Evolutionary conservation across 2,797 vertebrate genomes (phyloP).

Genomic region (Tauraco hartlaubi): DNA sequence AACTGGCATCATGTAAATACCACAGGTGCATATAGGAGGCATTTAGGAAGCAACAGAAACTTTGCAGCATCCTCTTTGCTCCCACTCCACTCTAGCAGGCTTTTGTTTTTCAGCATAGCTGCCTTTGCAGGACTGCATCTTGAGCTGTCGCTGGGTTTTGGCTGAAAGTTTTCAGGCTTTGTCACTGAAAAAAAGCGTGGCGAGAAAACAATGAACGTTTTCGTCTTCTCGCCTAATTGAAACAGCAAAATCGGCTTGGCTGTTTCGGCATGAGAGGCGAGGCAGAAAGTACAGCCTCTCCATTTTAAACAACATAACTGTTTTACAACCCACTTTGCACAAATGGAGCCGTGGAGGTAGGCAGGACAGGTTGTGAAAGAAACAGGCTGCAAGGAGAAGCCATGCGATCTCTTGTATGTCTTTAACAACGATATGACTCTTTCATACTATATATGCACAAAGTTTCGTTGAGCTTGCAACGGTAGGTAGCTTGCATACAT

Average conservation of each 20-base stretch:
- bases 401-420: background rate
- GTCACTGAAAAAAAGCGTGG: background rate
- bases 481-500: too few relatives aligned
- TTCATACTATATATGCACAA: background rate
- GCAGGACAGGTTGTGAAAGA: background rate
- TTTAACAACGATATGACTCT: background rate
- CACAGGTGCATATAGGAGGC: constrained; percentile 36
- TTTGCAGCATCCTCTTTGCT: background rate
- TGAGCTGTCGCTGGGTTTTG: background rate
- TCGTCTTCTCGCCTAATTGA: background rate
- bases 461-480: background rate
- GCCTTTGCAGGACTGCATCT: background rate
- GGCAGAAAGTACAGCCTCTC: background rate
- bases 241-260: background rate
- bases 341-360: background rate
- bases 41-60: constrained; percentile 8
- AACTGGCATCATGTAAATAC: constrained; percentile 53
- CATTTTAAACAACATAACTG: background rate
- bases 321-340: background rate
- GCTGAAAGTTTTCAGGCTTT: background rate
- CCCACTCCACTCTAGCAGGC: background rate
- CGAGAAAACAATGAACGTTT: background rate
- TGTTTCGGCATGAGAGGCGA: background rate
- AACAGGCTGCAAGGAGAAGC: background rate
- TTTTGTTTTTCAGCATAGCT: background rate